phyloP scores from a whole-genome alignment of 2,113 vertebrate genomes.

The Zapornia atra region DNA sequence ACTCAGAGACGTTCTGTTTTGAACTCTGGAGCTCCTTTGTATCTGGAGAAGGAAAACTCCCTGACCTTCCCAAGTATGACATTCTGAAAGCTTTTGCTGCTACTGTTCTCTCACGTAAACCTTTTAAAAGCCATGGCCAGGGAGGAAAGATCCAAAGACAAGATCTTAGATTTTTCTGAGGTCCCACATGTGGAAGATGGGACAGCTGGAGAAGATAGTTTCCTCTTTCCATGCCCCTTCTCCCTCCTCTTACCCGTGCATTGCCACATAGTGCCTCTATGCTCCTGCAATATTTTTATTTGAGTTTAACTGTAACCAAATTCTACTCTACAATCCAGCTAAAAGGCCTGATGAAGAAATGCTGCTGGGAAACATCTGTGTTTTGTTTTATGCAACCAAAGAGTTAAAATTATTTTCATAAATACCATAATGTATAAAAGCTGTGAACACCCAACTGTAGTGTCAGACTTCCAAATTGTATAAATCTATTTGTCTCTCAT shows the following conservation, averaged over 20 bases:
- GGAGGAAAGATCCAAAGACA: background rate
- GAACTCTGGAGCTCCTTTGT: background rate
- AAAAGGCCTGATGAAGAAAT: slow-evolving; percentile 9
- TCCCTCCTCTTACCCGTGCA: background rate
- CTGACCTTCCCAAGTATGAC: background rate
- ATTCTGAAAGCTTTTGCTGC: background rate
- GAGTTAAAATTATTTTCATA: slow-evolving; percentile 50
- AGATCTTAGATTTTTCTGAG: background rate
- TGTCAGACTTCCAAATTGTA: slow-evolving; percentile 43
- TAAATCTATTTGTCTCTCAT: slow-evolving; percentile 53
- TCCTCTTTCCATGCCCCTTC: background rate
- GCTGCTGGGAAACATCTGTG: slow-evolving; percentile 14
- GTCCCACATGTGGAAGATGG: background rate
- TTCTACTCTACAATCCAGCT: background rate
- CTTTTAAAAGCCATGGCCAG: background rate
- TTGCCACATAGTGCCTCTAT: background rate
- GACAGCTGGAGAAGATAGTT: background rate
- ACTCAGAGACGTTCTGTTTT: background rate
- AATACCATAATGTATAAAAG: slow-evolving; percentile 51
- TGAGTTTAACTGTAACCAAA: background rate
- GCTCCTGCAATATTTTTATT: background rate
- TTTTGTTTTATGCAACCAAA: background rate
- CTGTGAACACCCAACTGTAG: slow-evolving; percentile 37
- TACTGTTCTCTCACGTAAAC: background rate
- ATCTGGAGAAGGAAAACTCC: background rate